These are phyloP conservation scores for Amphipyra tragopoginis DNA, from an alignment of 2,888 invertebrate species.

Conservation along the genomic window DNA sequence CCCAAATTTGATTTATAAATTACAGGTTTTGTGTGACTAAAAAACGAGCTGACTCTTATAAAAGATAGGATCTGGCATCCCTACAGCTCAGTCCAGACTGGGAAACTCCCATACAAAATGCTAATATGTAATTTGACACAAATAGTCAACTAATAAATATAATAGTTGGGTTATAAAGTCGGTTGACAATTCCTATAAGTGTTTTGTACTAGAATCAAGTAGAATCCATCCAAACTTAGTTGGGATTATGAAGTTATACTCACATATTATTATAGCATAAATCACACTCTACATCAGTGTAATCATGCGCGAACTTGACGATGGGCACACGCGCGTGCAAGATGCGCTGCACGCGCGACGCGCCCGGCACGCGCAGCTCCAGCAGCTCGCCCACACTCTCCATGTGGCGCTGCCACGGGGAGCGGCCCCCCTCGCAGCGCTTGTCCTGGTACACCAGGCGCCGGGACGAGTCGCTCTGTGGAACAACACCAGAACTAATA, in stretches of 20 bases:
- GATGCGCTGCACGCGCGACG: slow-evolving; percentile 92
- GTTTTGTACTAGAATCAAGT: not conserved
- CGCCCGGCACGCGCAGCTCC: slow-evolving; percentile 93
- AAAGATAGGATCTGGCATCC: too few species aligned
- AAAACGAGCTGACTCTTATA: too few species aligned
- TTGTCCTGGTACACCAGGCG: slow-evolving; percentile 82
- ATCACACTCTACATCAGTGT: slow-evolving; percentile 95
- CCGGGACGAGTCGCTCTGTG: slow-evolving; percentile 63
- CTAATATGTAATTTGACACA: too few species aligned
- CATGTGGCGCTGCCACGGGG: slow-evolving; percentile 93
- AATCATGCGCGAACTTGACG: slow-evolving; percentile 94
- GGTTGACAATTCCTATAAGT: too few species aligned
- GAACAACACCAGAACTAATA: not conserved
- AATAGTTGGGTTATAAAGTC: too few species aligned
- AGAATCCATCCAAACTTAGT: too few species aligned
- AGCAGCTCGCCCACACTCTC: slow-evolving; percentile 93
- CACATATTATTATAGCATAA: slow-evolving; percentile 95
- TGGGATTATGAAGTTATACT: slow-evolving; percentile 68
- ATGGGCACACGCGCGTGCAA: slow-evolving; percentile 97
- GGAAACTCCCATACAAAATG: too few species aligned
- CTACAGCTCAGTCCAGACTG: too few species aligned
- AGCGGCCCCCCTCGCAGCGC: slow-evolving; percentile 84
- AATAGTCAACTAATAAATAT: too few species aligned
- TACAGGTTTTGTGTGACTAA: too few species aligned
- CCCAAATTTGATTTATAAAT: too few species aligned